Evolutionary conservation across 2,113 vertebrate genomes (phyloP).

Genomic region (Hippocampus mohnikei): DNA sequence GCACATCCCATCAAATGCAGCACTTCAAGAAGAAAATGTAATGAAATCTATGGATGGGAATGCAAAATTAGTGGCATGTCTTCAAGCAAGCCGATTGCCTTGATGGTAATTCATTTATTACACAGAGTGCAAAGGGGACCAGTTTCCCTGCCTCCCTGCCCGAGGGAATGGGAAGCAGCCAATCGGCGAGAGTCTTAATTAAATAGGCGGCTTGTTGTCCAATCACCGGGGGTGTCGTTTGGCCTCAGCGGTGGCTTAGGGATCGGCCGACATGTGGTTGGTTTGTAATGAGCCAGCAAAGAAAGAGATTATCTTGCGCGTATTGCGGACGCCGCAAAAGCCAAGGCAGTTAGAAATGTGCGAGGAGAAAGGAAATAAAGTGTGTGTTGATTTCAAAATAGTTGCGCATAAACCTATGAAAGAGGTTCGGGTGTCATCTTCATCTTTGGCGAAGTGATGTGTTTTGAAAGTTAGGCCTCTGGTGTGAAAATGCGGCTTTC

Average conservation of each 20-base stretch:
- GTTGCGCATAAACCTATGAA: not conserved
- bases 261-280: slow-evolving; percentile 28
- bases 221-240: slow-evolving; percentile 49
- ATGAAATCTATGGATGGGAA: slow-evolving; percentile 32
- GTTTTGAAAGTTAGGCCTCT: not conserved
- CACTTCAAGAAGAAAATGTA: slow-evolving; percentile 19
- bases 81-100: slow-evolving; percentile 17
- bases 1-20: slow-evolving; percentile 48
- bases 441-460: too few species aligned
- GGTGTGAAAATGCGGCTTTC: slow-evolving; percentile 31
- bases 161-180: not conserved
- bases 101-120: slow-evolving; percentile 38
- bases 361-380: not conserved
- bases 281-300: slow-evolving; percentile 30
- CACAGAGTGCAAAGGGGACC: slow-evolving; percentile 14
- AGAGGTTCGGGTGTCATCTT: too few species aligned
- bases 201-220: slow-evolving; percentile 42
- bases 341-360: not conserved
- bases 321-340: slow-evolving; percentile 9
- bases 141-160: slow-evolving; percentile 13
- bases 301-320: slow-evolving; percentile 12
- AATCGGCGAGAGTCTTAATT: slow-evolving; percentile 36
- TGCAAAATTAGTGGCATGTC: slow-evolving; percentile 26
- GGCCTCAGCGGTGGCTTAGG: slow-evolving; percentile 32
- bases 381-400: not conserved